These are phyloP conservation scores for Mastomys coucha DNA, from an alignment of 2,113 vertebrate genomes.

Conservation along the genomic window DNA sequence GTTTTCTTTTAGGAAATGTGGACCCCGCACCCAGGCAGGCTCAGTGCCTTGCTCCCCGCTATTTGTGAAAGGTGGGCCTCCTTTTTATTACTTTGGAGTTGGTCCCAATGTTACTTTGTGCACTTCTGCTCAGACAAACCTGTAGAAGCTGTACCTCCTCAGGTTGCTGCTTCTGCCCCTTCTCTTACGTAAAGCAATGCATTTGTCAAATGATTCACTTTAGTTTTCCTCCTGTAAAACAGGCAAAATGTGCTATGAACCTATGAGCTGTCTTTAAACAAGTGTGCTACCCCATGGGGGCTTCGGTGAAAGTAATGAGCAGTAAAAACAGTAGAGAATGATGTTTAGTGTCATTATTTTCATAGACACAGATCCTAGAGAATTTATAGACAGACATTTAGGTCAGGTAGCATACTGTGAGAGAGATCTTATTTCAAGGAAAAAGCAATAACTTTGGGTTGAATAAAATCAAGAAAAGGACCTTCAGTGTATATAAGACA, in stretches of 20 bases:
- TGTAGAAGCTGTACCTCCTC: background rate
- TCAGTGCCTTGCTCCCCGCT: slow-evolving; percentile 44
- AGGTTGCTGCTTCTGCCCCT: background rate
- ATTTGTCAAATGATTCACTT: background rate
- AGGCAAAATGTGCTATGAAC: background rate
- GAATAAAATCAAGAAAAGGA: slow-evolving; percentile 51
- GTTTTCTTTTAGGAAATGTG: slow-evolving; percentile 57
- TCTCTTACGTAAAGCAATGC: background rate
- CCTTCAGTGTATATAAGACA: slow-evolving; percentile 52
- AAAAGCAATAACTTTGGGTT: slow-evolving; percentile 17
- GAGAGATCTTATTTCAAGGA: slow-evolving; percentile 32
- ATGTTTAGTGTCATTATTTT: slow-evolving; percentile 53
- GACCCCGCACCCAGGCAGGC: background rate
- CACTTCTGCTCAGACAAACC: background rate
- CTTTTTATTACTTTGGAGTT: slow-evolving; percentile 42
- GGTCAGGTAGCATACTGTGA: background rate
- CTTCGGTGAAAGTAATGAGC: slow-evolving; percentile 15
- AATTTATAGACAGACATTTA: slow-evolving; percentile 33
- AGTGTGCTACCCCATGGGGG: background rate
- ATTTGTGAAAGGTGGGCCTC: slow-evolving; percentile 34
- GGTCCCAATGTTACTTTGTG: background rate
- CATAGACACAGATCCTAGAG: slow-evolving; percentile 50
- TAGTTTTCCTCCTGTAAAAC: slow-evolving; percentile 10
- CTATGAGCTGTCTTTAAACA: slow-evolving; percentile 16
- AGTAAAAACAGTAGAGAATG: slow-evolving; percentile 42